Conservation (phyloP, 1,140 invertebrate species). For the Trachymyrmex septentrionalis region DNA sequence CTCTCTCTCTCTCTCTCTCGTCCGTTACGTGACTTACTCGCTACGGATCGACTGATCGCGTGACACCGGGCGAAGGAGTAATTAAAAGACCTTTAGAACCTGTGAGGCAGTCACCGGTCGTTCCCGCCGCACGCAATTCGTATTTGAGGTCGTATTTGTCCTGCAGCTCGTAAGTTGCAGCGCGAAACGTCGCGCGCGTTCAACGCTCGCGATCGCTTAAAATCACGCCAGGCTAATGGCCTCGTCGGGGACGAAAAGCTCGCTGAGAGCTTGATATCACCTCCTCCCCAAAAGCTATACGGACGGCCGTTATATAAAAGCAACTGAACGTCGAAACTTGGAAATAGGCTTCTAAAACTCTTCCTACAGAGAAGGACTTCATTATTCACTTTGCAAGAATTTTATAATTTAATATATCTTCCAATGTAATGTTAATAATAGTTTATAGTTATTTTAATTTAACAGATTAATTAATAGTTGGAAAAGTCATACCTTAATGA, state of each 20-base stretch:
- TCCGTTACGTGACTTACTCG: conserved; percentile 57
- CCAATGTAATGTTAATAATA: not conserved
- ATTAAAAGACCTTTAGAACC: conserved; percentile 69
- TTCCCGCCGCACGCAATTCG: conserved; percentile 46
- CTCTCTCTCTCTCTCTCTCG: conserved; percentile 30
- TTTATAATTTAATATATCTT: not conserved
- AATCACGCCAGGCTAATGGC: conserved; percentile 50
- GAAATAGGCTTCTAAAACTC: not conserved
- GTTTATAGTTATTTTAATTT: conserved; percentile 3
- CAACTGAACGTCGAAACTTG: not conserved
- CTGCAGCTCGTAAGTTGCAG: conserved; percentile 42
- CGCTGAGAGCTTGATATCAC: conserved; percentile 38
- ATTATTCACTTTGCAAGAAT: not conserved
- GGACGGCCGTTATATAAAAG: not conserved
- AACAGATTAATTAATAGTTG: too few species aligned
- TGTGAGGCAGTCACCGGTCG: conserved; percentile 29
- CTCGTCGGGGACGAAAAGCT: conserved; percentile 30
- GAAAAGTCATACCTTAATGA: too few species aligned
- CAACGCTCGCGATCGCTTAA: conserved; percentile 44
- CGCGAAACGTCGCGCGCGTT: conserved; percentile 49
- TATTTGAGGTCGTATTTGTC: conserved; percentile 59
- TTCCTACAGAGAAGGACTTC: not conserved
- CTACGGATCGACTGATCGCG: conserved; percentile 64
- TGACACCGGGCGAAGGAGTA: conserved; percentile 62
- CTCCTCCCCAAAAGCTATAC: conserved; percentile 17